These are phyloP conservation scores for Saxidomus purpurata DNA, from an alignment of 1,140 invertebrate genomes.

Conservation along the genomic window DNA sequence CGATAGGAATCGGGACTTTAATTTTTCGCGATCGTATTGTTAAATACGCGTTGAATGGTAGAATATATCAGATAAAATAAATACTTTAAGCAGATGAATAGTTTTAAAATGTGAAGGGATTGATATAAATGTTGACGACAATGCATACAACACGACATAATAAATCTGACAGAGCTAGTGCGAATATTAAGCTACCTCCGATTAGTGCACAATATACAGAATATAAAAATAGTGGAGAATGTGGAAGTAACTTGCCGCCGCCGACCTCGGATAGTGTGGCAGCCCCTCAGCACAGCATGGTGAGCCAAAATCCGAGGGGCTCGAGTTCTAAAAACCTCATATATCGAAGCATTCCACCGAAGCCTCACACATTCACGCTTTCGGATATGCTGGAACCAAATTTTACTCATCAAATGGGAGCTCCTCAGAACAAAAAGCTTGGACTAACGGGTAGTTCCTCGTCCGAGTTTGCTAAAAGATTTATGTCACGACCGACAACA, in stretches of 20 bases:
- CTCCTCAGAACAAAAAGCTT: conserved; percentile 58
- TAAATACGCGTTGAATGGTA: conserved; percentile 25
- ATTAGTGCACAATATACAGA: neutral
- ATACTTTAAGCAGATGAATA: conserved; percentile 57
- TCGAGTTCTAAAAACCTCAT: conserved; percentile 62
- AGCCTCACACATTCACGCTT: conserved; percentile 72
- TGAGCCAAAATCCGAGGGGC: conserved; percentile 45
- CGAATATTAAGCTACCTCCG: conserved; percentile 25
- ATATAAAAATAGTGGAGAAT: conserved; percentile 5
- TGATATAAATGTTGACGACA: conserved; percentile 42
- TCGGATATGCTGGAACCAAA: conserved; percentile 62
- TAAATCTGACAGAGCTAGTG: neutral
- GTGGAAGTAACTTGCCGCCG: neutral
- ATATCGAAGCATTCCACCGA: conserved; percentile 74
- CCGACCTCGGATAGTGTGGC: neutral
- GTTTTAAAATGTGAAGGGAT: conserved; percentile 55
- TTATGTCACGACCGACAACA: conserved; percentile 72
- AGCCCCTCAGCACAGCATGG: conserved; percentile 3
- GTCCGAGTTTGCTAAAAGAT: conserved; percentile 73
- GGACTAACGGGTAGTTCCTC: conserved; percentile 70
- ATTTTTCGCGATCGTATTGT: conserved; percentile 19
- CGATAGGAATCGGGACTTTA: conserved; percentile 4
- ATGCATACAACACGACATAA: conserved; percentile 27
- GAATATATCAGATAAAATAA: conserved; percentile 41
- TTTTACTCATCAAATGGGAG: conserved; percentile 16